Evolutionary conservation across 1,140 invertebrate species (phyloP).

Genomic region (Mycetomoellerius zeteki): DNA sequence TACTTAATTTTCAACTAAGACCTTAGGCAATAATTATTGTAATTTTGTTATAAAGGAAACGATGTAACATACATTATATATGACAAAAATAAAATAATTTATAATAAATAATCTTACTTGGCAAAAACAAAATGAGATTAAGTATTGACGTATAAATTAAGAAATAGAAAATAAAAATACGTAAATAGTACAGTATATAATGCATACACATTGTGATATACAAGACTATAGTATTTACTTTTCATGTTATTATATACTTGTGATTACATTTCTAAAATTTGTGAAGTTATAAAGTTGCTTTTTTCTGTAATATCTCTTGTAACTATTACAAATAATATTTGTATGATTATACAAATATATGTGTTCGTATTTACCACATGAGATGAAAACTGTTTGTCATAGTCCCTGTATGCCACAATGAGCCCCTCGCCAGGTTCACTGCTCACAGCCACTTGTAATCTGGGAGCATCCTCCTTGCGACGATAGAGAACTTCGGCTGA

Average conservation of each 20-base stretch:
- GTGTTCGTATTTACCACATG: conserved; percentile 92
- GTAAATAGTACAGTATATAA: not conserved
- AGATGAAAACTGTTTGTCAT: conserved; percentile 99
- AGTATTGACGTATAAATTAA: not conserved
- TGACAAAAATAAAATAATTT: conserved; percentile 12
- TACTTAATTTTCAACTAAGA: not conserved
- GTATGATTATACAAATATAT: conserved; percentile 1
- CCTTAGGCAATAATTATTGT: conserved; percentile 3
- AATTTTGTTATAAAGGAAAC: conserved; percentile 6
- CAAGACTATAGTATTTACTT: not conserved
- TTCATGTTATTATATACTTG: not conserved
- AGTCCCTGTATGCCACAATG: conserved; percentile 98
- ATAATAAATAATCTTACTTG: not conserved
- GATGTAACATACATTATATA: not conserved
- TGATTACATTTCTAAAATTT: conserved; percentile 30
- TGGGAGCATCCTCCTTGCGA: conserved; percentile 91
- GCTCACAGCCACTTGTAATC: conserved; percentile 94
- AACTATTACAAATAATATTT: conserved; percentile 31
- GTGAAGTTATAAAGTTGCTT: not conserved
- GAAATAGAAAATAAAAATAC: not conserved
- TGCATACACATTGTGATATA: not conserved
- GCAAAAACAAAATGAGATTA: not conserved
- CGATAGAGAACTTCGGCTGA: conserved; percentile 97
- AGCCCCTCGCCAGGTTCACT: conserved; percentile 98
- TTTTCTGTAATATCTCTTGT: conserved; percentile 4